Percentiles rank a stretch among this genome's conserved stretches.
Evolutionary conservation across 2,113 vertebrate species (phyloP).

Genomic region (Hypocryptadius cinnamomeus): DNA sequence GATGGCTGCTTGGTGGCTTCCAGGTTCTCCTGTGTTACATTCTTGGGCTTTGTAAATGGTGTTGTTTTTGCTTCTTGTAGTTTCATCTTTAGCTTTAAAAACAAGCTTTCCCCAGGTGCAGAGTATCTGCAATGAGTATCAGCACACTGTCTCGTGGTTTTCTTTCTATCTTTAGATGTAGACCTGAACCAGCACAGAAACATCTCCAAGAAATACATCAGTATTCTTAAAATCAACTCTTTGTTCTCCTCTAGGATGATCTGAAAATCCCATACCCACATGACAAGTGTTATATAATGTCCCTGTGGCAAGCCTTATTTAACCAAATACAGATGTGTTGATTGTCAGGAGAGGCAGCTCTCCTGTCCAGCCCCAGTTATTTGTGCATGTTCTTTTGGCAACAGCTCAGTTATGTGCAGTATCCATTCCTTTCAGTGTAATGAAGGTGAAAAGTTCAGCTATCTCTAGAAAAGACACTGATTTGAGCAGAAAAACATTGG

Average conservation of each 20-base stretch:
- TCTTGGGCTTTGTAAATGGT: not conserved
- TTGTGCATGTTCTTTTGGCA: slow-evolving; percentile 52
- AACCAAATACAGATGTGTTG: slow-evolving; percentile 48
- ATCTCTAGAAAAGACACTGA: not conserved
- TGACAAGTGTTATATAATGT: slow-evolving; percentile 46
- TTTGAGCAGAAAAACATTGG: not conserved
- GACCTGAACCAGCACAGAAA: not conserved
- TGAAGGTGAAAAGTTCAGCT: slow-evolving; percentile 49
- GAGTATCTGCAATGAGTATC: not conserved
- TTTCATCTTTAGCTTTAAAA: slow-evolving; percentile 2
- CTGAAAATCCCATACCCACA: slow-evolving; percentile 39
- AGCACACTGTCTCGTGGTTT: not conserved
- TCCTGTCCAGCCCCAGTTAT: slow-evolving; percentile 14
- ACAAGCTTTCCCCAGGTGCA: not conserved
- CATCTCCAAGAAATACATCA: slow-evolving; percentile 20
- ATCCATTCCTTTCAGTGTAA: slow-evolving; percentile 5
- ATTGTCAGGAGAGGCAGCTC: slow-evolving; percentile 26
- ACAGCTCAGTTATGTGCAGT: slow-evolving; percentile 37
- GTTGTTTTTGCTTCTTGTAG: not conserved
- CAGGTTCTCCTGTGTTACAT: not conserved
- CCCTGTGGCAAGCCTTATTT: slow-evolving; percentile 28
- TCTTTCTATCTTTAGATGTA: slow-evolving; percentile 3
- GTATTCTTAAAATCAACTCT: slow-evolving; percentile 6
- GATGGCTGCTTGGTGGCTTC: not conserved
- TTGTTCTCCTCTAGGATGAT: slow-evolving; percentile 7